Evolutionary conservation across 2,797 vertebrate genomes (phyloP).

Genomic region (Sylvilagus floridanus): DNA sequence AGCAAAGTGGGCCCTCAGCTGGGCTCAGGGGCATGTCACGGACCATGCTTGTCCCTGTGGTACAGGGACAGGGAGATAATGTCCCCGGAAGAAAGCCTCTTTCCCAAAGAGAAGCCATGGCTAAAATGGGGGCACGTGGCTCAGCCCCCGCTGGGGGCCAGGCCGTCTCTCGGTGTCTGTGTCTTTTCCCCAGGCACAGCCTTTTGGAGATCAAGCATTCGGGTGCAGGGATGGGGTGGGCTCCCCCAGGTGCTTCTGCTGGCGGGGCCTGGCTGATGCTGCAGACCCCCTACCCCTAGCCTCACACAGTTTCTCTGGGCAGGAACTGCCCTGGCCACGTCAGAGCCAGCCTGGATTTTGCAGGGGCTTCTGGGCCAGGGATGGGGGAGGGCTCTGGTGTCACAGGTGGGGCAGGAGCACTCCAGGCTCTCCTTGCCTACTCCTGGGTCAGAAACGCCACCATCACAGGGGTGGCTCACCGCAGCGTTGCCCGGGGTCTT

Average conservation of each 20-base stretch:
- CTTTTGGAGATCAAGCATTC: neutral
- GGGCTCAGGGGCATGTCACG: neutral
- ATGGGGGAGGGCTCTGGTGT: neutral
- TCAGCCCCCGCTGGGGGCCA: neutral
- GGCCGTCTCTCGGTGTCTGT: neutral
- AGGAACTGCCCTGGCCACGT: neutral
- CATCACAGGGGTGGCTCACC: neutral
- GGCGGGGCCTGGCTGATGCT: neutral
- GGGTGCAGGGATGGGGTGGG: neutral
- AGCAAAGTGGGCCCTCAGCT: neutral
- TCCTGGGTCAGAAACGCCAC: neutral
- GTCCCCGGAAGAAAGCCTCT: neutral
- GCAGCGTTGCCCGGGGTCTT: neutral
- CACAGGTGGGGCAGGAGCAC: neutral
- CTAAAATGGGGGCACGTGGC: neutral
- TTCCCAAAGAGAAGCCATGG: neutral
- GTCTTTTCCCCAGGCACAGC: neutral
- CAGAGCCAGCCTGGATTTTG: neutral
- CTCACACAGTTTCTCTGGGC: neutral
- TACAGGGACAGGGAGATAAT: neutral
- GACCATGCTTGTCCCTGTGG: neutral
- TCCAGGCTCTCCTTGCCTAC: neutral
- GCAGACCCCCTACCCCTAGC: fast-evolving
- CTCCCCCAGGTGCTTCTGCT: neutral
- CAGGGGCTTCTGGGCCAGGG: neutral